Percentiles rank a stretch among this genome's conserved stretches.
These are phyloP conservation scores for Drosophila subobscura DNA, from an alignment of 1,140 invertebrate species.

Conservation along the genomic window DNA sequence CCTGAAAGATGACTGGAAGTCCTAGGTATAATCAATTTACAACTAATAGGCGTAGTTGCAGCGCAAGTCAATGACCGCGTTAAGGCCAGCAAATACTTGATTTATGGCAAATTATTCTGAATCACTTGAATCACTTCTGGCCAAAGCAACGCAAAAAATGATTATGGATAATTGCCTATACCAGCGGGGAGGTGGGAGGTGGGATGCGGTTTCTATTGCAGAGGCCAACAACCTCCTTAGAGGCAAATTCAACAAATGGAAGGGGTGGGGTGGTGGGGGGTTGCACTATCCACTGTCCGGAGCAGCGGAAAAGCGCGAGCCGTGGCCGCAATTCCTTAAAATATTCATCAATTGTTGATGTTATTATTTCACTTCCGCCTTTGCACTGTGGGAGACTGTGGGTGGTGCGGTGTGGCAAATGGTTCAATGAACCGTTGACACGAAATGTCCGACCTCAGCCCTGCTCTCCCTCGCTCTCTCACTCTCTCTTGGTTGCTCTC, in stretches of 20 bases:
- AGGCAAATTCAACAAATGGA: too few species aligned
- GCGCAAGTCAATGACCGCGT: too few species aligned
- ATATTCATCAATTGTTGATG: slow-evolving; percentile 58
- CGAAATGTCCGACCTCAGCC: slow-evolving; percentile 1
- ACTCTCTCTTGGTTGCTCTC: background rate
- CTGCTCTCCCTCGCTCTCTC: background rate
- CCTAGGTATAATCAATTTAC: too few species aligned
- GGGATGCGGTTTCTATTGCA: too few species aligned
- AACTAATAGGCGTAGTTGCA: too few species aligned
- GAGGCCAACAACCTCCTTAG: too few species aligned
- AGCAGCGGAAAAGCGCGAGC: background rate
- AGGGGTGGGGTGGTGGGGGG: too few species aligned
- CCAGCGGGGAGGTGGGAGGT: too few species aligned
- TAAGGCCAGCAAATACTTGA: background rate
- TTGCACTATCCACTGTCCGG: too few species aligned
- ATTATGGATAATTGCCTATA: too few species aligned
- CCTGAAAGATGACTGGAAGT: too few species aligned
- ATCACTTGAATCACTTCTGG: background rate
- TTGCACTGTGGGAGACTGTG: slow-evolving; percentile 8
- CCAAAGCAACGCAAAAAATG: too few species aligned
- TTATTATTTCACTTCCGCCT: slow-evolving; percentile 53
- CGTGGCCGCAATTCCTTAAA: slow-evolving; percentile 14
- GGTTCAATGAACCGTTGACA: slow-evolving; percentile 53
- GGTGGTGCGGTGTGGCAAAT: slow-evolving; percentile 1
- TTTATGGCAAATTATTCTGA: background rate